Conservation (phyloP, 1,140 invertebrate species). For the Solen grandis region DNA sequence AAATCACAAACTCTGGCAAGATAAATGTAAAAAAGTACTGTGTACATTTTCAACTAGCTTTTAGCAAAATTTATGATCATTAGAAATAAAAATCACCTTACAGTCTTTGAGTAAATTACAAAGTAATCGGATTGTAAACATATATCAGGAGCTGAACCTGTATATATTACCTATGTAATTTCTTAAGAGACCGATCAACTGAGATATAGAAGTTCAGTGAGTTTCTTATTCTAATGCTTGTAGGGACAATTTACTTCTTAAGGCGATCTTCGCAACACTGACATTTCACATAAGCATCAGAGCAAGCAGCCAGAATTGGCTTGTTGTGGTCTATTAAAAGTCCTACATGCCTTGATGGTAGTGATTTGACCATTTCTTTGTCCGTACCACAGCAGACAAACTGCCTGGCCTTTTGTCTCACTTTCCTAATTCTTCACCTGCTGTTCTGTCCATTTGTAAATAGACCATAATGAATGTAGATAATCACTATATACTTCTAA, state of each 20-base stretch:
- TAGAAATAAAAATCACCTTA: background rate
- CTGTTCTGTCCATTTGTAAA: no score
- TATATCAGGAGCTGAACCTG: conserved; percentile 9
- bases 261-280: background rate
- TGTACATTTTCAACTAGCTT: no score
- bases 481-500: no score
- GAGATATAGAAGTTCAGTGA: background rate
- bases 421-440: background rate
- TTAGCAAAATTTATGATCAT: conserved; percentile 1
- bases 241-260: conserved; percentile 1
- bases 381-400: conserved; percentile 1
- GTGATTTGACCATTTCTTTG: conserved; percentile 8
- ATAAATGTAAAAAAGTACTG: no score
- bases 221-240: background rate
- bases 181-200: background rate
- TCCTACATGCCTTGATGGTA: background rate
- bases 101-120: background rate
- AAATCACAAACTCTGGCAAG: no score
- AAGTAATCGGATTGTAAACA: conserved; percentile 1
- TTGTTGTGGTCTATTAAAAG: background rate
- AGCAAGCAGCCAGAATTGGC: background rate
- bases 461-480: no score
- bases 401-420: background rate
- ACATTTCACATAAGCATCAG: background rate
- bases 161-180: conserved; percentile 6